A percentile compares a stretch with the other conserved stretches of the same genome.
Evolutionary conservation across 1,140 invertebrate species (phyloP).

Genomic region (Delia radicum): DNA sequence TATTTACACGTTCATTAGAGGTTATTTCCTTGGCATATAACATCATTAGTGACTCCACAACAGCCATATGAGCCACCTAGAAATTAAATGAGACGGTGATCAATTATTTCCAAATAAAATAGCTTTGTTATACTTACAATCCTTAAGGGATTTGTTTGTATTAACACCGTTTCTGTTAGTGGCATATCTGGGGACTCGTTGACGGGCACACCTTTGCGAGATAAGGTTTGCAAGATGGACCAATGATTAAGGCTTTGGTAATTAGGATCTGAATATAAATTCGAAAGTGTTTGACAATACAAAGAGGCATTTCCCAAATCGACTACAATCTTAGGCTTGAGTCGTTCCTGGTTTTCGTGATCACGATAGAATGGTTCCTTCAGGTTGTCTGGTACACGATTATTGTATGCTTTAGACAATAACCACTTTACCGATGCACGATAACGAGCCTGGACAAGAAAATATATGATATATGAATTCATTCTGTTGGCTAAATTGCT

Average conservation of each 20-base stretch:
- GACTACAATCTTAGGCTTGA: conserved; percentile 91
- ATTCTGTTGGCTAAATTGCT: too few relatives aligned
- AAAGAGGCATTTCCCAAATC: conserved; percentile 91
- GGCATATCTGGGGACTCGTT: conserved; percentile 79
- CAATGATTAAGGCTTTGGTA: conserved; percentile 93
- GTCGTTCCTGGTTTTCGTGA: conserved; percentile 90
- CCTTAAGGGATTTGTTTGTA: conserved; percentile 92
- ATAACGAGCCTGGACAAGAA: conserved; percentile 84
- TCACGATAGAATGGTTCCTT: conserved; percentile 93
- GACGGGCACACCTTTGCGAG: conserved; percentile 87
- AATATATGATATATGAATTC: too few relatives aligned
- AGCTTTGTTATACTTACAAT: conserved; percentile 68
- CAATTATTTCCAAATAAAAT: background rate
- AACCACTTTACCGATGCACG: conserved; percentile 97
- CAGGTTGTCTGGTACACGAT: conserved; percentile 90
- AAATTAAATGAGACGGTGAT: background rate
- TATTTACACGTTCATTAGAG: conserved; percentile 81
- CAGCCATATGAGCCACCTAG: conserved; percentile 95
- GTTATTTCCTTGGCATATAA: conserved; percentile 93
- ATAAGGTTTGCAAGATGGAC: conserved; percentile 88
- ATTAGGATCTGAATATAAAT: conserved; percentile 96
- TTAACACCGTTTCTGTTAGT: conserved; percentile 93
- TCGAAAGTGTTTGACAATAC: conserved; percentile 92
- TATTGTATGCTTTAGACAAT: conserved; percentile 93
- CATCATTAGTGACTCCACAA: conserved; percentile 96